Base-by-base conservation (phyloP, 2,113 vertebrate genomes). In the Lampris megalopsis region DNA sequence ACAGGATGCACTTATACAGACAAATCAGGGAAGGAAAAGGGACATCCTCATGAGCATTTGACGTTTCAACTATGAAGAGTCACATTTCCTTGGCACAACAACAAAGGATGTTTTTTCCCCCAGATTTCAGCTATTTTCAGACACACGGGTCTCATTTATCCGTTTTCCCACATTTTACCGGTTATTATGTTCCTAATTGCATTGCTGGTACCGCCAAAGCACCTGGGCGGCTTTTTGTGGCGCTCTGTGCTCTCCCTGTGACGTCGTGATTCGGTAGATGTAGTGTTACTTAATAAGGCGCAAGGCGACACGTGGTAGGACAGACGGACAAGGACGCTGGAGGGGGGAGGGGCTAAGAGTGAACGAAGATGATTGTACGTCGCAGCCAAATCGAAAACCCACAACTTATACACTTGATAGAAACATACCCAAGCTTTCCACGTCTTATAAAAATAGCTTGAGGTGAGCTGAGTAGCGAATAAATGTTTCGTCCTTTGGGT, bases 31-130 rank as follows among this genome's bases (percentile, higher is more conserved):
- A 80, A 80, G 85, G 88, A 77, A 90, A 80, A 73, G 80, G 86
- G 88, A 91, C 90, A 89, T 92, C 91, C 91, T 91, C 85, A 79
- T 24, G 24, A 60, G 66, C 82, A 79, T 77, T 87, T 73, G 84
- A 85, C 42, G 71, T 71, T 85, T 85, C 61, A 66, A 74, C 83
- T 90, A 81, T 83, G 86, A 80, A 83, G 76, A 82, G 77, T 79
- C 80, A 90, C 85, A 75, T 90, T 91, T 91, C 87, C 89, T 89
- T 83, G 76, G 85, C 81, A 84, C 82, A 85, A 89, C 87, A 88
- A 85, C 87, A 74, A 75, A 59, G 75, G 71, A 71, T 84, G 80
- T 68, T 79, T 74, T 81, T 71, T 82, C 71, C 85, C 50, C 85
- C 63, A 71, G 40, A 53, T 76, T 79, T 84, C 66, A 72, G 54